phyloP scores from a whole-genome alignment of 2,797 vertebrate genomes.

The Gymnodraco acuticeps region DNA sequence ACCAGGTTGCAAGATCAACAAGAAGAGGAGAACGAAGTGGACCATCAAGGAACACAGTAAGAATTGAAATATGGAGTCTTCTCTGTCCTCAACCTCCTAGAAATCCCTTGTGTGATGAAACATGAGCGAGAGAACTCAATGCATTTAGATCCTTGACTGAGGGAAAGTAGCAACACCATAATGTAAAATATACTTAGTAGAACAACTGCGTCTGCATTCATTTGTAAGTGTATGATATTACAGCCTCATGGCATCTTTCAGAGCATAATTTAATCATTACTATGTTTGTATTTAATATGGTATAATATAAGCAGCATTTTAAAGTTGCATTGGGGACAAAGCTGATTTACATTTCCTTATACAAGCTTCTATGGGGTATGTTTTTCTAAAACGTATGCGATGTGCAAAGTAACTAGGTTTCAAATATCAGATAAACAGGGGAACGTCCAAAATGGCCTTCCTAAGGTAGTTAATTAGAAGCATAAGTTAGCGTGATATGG shows the following conservation, averaged over 20 bases:
- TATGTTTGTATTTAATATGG: too few species aligned
- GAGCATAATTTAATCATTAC: too few species aligned
- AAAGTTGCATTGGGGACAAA: background rate
- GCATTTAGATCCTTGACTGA: background rate
- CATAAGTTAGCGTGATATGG: background rate
- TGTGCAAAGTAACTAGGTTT: background rate
- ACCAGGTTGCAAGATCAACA: slow-evolving; percentile 60
- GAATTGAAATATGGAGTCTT: slow-evolving; percentile 19
- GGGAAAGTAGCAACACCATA: background rate
- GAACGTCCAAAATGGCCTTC: background rate
- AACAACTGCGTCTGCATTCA: background rate
- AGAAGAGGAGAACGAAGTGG: slow-evolving; percentile 69
- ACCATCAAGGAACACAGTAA: slow-evolving; percentile 68
- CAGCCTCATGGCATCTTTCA: too few species aligned
- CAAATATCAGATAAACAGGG: background rate
- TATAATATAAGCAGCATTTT: background rate
- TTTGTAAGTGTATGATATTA: too few species aligned
- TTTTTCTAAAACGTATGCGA: background rate
- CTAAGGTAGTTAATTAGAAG: background rate
- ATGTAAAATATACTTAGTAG: background rate
- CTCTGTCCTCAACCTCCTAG: background rate
- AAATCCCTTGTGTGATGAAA: slow-evolving; percentile 6
- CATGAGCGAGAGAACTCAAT: background rate
- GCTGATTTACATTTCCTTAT: background rate
- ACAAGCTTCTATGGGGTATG: too few species aligned